A percentile compares a stretch with the other conserved stretches of the same genome.
phyloP scores from a whole-genome alignment of 2,113 vertebrate genomes.

The Pollimyrus isidori region DNA sequence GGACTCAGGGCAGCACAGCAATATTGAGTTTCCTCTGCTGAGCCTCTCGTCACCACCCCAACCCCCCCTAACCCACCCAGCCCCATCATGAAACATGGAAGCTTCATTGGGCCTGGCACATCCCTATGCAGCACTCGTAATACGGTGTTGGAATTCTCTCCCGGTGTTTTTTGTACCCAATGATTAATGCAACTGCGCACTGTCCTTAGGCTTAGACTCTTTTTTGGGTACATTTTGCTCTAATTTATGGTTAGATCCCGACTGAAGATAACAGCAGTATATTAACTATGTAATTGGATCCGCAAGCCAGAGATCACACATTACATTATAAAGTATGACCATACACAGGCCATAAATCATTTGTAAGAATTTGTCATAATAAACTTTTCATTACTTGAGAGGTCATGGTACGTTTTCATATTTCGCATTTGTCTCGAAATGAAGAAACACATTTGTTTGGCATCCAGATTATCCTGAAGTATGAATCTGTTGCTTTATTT shows the following conservation, averaged over 20 bases:
- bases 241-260: slow-evolving; percentile 11
- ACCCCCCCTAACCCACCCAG: background rate
- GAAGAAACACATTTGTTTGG: slow-evolving; percentile 9
- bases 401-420: slow-evolving; percentile 4
- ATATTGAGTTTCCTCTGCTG: background rate
- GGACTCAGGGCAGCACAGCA: background rate
- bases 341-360: slow-evolving; percentile 9
- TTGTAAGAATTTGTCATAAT: slow-evolving; percentile 15
- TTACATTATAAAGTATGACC: slow-evolving; percentile 4
- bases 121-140: background rate
- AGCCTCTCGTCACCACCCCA: background rate
- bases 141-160: background rate
- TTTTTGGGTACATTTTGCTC: background rate
- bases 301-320: slow-evolving; percentile 3
- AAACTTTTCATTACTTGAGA: slow-evolving; percentile 13
- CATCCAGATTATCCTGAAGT: background rate
- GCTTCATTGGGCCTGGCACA: background rate
- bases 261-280: slow-evolving; percentile 10
- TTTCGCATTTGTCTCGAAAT: background rate
- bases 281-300: slow-evolving; percentile 9
- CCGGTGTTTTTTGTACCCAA: background rate
- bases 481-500: background rate
- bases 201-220: background rate
- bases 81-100: background rate
- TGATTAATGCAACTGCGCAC: background rate